phyloP scores from a whole-genome alignment of 2,113 vertebrate genomes.

The Sinocyclocheilus rhinocerous region DNA sequence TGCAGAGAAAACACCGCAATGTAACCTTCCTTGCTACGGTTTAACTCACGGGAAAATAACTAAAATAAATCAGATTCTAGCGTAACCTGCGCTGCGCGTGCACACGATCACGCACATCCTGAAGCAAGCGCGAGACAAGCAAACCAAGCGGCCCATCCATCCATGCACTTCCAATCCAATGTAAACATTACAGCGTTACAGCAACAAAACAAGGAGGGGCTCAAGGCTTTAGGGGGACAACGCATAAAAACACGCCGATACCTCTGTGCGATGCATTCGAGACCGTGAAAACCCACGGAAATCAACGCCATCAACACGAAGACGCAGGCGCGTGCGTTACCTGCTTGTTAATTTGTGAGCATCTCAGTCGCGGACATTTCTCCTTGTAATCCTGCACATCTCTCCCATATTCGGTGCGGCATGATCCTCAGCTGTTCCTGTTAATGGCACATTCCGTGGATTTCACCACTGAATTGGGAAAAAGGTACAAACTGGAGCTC shows the following conservation, averaged over 20 bases:
- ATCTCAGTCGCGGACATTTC: constrained; percentile 69
- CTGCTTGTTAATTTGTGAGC: constrained; percentile 79
- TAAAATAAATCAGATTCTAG: neutral
- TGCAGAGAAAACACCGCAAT: constrained; percentile 57
- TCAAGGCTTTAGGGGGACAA: constrained; percentile 63
- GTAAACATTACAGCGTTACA: constrained; percentile 78
- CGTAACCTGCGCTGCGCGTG: constrained; percentile 9
- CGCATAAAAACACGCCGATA: constrained; percentile 23
- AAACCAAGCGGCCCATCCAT: constrained; percentile 31
- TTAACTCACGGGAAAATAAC: neutral
- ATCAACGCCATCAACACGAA: constrained; percentile 41
- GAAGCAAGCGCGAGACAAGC: constrained; percentile 22
- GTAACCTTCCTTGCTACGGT: constrained; percentile 15
- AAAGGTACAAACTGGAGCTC: constrained; percentile 63
- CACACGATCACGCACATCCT: constrained; percentile 2
- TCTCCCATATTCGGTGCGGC: constrained; percentile 73
- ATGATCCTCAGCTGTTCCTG: constrained; percentile 74
- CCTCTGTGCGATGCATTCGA: constrained; percentile 20
- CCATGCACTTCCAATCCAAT: constrained; percentile 61
- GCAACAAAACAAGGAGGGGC: constrained; percentile 80
- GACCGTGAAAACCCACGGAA: constrained; percentile 21
- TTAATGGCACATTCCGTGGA: constrained; percentile 78
- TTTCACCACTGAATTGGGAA: constrained; percentile 71
- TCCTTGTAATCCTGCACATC: constrained; percentile 73
- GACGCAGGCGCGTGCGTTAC: constrained; percentile 64